A percentile compares a stretch with the other conserved stretches of the same genome.
phyloP scores from a whole-genome alignment of 2,797 vertebrate genomes.

The Enteromius radiatus region DNA sequence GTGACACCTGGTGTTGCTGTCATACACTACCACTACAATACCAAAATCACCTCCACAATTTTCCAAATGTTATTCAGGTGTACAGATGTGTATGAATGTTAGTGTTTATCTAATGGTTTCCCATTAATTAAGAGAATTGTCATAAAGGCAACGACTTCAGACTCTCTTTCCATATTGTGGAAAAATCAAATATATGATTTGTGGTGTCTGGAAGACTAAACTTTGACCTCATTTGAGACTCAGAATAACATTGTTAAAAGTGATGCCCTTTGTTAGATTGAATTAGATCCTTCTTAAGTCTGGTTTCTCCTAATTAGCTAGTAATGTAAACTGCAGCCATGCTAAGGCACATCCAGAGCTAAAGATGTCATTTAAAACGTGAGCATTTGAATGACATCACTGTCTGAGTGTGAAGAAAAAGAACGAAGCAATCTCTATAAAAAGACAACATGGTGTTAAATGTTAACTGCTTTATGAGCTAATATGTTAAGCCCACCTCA shows the following conservation, averaged over 20 bases:
- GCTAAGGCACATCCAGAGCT: neutral
- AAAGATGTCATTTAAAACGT: constrained; percentile 11
- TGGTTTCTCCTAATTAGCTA: neutral
- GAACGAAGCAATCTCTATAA: constrained; percentile 45
- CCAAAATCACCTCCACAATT: neutral
- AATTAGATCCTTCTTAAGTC: neutral
- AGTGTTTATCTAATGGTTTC: neutral
- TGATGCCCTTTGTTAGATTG: neutral
- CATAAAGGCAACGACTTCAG: neutral
- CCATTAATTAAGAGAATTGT: neutral
- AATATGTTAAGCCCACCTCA: constrained; percentile 60
- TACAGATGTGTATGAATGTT: neutral
- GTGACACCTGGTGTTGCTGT: constrained; percentile 63
- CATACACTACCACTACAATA: constrained; percentile 29
- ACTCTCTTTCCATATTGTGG: neutral
- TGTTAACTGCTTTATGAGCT: constrained; percentile 53
- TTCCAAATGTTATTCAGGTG: neutral
- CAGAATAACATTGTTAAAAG: neutral
- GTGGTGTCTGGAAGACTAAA: neutral
- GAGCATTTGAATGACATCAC: constrained; percentile 40
- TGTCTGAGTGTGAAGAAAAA: constrained; percentile 50
- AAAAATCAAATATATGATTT: neutral
- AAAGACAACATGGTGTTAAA: constrained; percentile 45
- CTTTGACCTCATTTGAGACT: neutral
- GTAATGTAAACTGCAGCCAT: neutral